phyloP scores from a whole-genome alignment of 1,140 invertebrate species.

The Chelonus insularis region DNA sequence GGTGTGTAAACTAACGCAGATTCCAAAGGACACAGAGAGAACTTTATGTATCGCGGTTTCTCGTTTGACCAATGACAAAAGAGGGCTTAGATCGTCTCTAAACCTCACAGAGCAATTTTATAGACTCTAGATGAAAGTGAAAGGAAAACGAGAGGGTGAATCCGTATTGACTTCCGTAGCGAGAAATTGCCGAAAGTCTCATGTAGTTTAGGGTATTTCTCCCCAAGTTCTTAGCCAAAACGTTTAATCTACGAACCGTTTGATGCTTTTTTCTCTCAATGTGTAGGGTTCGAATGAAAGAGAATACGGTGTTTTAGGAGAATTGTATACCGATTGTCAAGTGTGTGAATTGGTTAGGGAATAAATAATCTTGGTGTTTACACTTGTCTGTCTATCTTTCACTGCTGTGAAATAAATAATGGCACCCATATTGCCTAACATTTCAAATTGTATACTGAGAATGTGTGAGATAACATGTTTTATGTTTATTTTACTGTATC shows the following conservation, averaged over 20 bases:
- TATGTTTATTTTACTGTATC: not conserved
- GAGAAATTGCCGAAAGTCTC: constrained; percentile 42
- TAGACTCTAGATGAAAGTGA: constrained; percentile 5
- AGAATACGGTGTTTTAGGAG: not conserved
- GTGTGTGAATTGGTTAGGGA: constrained; percentile 31
- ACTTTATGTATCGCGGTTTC: not conserved
- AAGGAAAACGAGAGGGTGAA: constrained; percentile 15
- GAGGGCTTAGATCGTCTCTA: not conserved
- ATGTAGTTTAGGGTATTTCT: constrained; percentile 13
- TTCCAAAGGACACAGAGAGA: not conserved
- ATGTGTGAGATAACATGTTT: constrained; percentile 1
- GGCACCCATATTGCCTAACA: constrained; percentile 38
- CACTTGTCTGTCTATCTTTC: constrained; percentile 16
- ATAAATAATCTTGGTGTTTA: constrained; percentile 27
- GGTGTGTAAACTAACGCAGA: not conserved
- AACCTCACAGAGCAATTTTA: not conserved
- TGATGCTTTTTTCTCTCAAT: constrained; percentile 41
- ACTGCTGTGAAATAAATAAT: constrained; percentile 44
- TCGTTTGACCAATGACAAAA: constrained; percentile 13
- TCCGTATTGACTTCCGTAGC: constrained; percentile 44
- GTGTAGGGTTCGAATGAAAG: not conserved
- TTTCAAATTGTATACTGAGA: not conserved
- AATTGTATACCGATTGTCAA: not conserved
- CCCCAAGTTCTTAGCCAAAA: constrained; percentile 32
- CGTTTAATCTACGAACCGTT: constrained; percentile 49